phyloP scores from a whole-genome alignment of 2,797 vertebrate species.

The Melanotaenia maccullochi region DNA sequence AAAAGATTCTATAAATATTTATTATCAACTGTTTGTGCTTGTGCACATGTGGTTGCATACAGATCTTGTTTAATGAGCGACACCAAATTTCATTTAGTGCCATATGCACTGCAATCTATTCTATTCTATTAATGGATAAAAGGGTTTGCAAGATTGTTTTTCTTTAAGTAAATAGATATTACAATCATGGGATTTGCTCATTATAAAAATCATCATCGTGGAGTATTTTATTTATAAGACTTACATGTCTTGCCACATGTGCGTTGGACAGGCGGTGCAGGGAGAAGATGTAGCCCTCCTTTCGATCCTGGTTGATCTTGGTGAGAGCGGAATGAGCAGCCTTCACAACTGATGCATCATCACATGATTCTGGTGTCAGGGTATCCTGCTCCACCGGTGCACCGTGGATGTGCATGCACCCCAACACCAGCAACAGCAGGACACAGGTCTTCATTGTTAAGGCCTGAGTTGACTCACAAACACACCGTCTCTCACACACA shows the following conservation, averaged over 20 bases:
- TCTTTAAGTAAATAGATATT: too few relatives aligned
- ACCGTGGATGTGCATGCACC: slow-evolving; percentile 34
- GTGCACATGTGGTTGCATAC: too few relatives aligned
- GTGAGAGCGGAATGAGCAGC: slow-evolving; percentile 69
- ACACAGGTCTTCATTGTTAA: slow-evolving; percentile 69
- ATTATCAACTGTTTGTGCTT: too few relatives aligned
- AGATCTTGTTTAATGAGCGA: too few relatives aligned
- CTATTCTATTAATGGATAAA: neutral
- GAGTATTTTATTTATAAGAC: slow-evolving; percentile 27
- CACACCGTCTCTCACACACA: slow-evolving; percentile 10
- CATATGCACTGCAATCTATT: neutral
- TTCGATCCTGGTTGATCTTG: slow-evolving; percentile 79
- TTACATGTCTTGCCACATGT: slow-evolving; percentile 72
- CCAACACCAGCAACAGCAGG: slow-evolving; percentile 62
- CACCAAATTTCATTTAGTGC: too few relatives aligned
- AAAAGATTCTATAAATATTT: too few relatives aligned
- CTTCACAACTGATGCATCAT: slow-evolving; percentile 31
- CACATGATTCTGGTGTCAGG: slow-evolving; percentile 61
- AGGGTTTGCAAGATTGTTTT: too few relatives aligned
- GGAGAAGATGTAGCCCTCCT: slow-evolving; percentile 76
- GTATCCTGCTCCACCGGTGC: slow-evolving; percentile 56
- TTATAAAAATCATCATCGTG: too few relatives aligned
- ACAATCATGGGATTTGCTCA: too few relatives aligned
- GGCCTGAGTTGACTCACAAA: slow-evolving; percentile 14
- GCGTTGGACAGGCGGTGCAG: slow-evolving; percentile 76